Evolutionary conservation across 2,888 invertebrate species (phyloP).

Genomic region (Carcina quercana): DNA sequence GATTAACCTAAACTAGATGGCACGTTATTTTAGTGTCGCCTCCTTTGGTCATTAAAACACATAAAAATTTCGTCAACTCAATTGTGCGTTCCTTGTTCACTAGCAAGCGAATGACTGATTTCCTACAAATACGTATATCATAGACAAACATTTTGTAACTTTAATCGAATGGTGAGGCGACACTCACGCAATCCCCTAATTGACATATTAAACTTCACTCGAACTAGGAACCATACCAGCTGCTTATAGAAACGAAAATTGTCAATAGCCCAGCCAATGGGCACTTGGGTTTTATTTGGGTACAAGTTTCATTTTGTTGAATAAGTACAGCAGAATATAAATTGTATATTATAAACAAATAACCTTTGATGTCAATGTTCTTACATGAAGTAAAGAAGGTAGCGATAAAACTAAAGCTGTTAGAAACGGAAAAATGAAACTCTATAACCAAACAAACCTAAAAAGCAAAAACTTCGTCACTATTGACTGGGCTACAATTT

Average conservation of each 20-base stretch:
- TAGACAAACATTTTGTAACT: constrained; percentile 26
- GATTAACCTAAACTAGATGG: constrained; percentile 76
- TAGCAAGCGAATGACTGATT: constrained; percentile 33
- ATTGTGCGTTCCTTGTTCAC: constrained; percentile 65
- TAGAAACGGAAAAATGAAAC: constrained; percentile 30
- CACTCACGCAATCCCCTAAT: constrained; percentile 73
- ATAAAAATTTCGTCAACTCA: constrained; percentile 49
- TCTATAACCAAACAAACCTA: constrained; percentile 44
- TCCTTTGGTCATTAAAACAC: constrained; percentile 62
- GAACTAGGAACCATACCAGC: constrained; percentile 75
- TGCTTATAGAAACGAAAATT: constrained; percentile 70
- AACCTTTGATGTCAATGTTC: too few relatives aligned
- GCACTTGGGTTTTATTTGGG: constrained; percentile 39
- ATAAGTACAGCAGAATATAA: too few relatives aligned
- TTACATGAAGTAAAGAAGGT: too few relatives aligned
- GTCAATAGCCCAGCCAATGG: constrained; percentile 50
- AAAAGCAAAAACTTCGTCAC: constrained; percentile 17
- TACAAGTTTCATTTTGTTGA: constrained; percentile 26
- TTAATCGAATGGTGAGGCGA: constrained; percentile 47
- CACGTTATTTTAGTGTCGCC: constrained; percentile 73
- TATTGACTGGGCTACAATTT: constrained; percentile 34
- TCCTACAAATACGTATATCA: constrained; percentile 34
- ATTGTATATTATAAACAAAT: too few relatives aligned
- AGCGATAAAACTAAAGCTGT: too few relatives aligned
- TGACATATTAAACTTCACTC: constrained; percentile 72